Conservation (phyloP, 2,797 vertebrate genomes). For the Rhodeus uyekii region DNA sequence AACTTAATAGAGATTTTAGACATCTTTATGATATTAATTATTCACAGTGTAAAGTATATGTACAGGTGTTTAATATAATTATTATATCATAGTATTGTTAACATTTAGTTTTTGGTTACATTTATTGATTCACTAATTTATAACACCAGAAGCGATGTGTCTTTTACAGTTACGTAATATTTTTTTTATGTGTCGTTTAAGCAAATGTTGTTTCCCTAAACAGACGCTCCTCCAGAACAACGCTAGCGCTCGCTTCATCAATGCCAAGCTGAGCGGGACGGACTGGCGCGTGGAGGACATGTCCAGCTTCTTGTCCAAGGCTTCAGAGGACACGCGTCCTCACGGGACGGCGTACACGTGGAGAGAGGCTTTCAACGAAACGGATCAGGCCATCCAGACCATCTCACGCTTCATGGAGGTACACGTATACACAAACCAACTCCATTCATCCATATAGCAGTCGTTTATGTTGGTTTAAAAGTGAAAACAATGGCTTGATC, state of each 20-base stretch:
- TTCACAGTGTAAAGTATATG: background rate
- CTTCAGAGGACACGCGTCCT: constrained; percentile 72
- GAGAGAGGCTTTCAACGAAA: constrained; percentile 92
- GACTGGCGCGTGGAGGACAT: constrained; percentile 86
- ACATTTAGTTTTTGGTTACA: background rate
- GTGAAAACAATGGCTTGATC: background rate
- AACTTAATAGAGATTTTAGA: background rate
- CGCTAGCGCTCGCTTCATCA: constrained; percentile 79
- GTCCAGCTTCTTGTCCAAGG: constrained; percentile 84
- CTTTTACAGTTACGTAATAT: background rate
- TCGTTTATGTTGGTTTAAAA: background rate
- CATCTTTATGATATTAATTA: background rate
- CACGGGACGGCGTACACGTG: constrained; percentile 82
- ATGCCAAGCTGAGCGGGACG: constrained; percentile 77
- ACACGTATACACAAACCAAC: background rate
- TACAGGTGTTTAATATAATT: background rate
- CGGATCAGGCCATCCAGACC: constrained; percentile 85
- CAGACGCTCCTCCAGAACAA: constrained; percentile 89
- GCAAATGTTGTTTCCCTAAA: background rate
- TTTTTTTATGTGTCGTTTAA: background rate
- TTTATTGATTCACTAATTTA: background rate
- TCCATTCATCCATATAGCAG: background rate
- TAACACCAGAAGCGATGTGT: background rate
- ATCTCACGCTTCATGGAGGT: constrained; percentile 98
- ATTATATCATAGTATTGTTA: background rate